Conservation (phyloP, 2,888 invertebrate species). For the Plagodis pulveraria region DNA sequence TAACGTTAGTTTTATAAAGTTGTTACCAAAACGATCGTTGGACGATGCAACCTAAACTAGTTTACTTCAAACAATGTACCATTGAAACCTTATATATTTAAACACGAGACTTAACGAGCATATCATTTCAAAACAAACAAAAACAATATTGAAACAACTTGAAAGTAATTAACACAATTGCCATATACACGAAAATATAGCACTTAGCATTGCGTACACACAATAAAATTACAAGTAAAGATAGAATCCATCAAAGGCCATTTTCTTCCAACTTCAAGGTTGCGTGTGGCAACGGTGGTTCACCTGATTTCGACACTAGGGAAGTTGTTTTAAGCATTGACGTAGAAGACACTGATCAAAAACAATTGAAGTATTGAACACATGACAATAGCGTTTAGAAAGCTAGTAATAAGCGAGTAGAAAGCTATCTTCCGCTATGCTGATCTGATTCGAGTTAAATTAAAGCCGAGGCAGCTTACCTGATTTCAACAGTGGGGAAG, state of each 20-base stretch:
- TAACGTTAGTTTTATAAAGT: no score
- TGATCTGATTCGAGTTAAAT: neutral
- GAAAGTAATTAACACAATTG: constrained; percentile 20
- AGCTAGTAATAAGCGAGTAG: neutral
- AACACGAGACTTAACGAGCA: constrained; percentile 3
- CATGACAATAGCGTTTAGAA: neutral
- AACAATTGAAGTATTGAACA: neutral
- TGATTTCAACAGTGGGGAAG: constrained; percentile 39
- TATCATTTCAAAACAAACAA: constrained; percentile 10
- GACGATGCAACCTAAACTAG: neutral
- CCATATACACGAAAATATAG: constrained; percentile 23
- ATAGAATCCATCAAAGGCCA: constrained; percentile 32
- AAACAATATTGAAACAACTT: constrained; percentile 10
- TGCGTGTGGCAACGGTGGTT: constrained; percentile 27
- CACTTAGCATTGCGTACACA: constrained; percentile 33
- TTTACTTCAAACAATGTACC: neutral
- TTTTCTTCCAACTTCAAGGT: constrained; percentile 34
- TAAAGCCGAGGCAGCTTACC: constrained; percentile 24
- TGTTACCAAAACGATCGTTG: no score
- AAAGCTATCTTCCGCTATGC: neutral
- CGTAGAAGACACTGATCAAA: constrained; percentile 8
- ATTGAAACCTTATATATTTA: neutral
- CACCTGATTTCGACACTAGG: constrained; percentile 33
- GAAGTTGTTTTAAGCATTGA: constrained; percentile 18
- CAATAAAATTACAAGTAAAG: constrained; percentile 26